These are phyloP conservation scores for Callocephalon fimbriatum DNA, from an alignment of 2,113 vertebrate genomes.

Conservation along the genomic window DNA sequence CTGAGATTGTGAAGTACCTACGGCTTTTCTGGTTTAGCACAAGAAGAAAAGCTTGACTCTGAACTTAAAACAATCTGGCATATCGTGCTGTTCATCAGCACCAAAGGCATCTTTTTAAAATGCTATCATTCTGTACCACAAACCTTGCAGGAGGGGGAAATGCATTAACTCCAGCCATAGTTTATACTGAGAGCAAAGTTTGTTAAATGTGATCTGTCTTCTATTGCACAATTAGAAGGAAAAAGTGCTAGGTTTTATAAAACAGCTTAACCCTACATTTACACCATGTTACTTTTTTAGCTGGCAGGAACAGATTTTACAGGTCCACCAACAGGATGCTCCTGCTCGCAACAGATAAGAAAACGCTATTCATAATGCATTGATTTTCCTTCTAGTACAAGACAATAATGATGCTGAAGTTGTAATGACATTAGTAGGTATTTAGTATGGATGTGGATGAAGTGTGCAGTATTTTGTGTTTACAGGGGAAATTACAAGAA, in stretches of 20 bases:
- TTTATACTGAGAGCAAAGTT: not conserved
- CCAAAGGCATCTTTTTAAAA: not conserved
- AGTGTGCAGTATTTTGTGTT: not conserved
- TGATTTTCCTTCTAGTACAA: conserved; percentile 6
- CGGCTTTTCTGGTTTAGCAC: not conserved
- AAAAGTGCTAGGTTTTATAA: not conserved
- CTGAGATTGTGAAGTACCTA: not conserved
- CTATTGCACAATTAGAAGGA: not conserved
- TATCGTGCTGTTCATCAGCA: not conserved
- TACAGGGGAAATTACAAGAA: not conserved
- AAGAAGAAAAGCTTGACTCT: not conserved
- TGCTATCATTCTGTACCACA: not conserved
- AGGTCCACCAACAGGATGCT: not conserved
- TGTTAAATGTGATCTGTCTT: not conserved
- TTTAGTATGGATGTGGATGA: not conserved
- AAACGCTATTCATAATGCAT: not conserved
- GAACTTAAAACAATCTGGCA: not conserved
- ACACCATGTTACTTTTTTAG: not conserved
- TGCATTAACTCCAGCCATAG: not conserved
- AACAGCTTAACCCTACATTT: not conserved
- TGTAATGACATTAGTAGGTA: not conserved
- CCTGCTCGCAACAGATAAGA: conserved; percentile 31
- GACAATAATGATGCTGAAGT: not conserved
- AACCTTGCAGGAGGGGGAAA: not conserved
- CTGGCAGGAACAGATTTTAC: not conserved